Percentiles rank a stretch among this genome's conserved stretches.
These are phyloP conservation scores for Tragelaphus buxtoni DNA, from an alignment of 2,113 vertebrate species.

Conservation along the genomic window DNA sequence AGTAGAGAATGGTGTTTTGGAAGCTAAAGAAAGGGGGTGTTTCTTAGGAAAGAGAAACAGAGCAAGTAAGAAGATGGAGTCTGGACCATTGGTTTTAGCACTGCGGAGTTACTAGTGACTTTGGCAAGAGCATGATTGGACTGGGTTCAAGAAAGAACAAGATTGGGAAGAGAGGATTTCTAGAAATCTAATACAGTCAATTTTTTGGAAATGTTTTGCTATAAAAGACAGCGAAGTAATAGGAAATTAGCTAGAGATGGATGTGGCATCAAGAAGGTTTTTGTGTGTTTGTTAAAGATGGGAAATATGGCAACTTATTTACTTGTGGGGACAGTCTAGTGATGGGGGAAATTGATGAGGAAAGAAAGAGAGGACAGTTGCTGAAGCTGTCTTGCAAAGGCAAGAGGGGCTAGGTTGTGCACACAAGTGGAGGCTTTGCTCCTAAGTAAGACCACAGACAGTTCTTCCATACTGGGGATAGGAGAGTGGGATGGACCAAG, in stretches of 20 bases:
- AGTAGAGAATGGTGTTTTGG: background rate
- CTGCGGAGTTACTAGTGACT: background rate
- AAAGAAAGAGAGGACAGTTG: background rate
- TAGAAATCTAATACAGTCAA: background rate
- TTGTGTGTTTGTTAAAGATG: background rate
- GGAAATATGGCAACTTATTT: background rate
- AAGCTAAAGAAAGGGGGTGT: background rate
- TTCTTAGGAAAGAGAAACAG: background rate
- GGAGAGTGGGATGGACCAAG: accelerated
- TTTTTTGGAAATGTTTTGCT: background rate
- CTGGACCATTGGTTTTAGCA: background rate
- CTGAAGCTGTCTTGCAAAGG: background rate
- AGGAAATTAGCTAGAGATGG: background rate
- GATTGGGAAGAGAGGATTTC: background rate
- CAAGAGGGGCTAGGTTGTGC: background rate
- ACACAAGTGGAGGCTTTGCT: background rate
- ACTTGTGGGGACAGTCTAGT: background rate
- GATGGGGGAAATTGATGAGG: background rate
- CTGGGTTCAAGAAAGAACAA: background rate
- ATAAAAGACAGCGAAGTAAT: background rate
- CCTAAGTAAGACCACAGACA: background rate
- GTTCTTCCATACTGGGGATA: background rate
- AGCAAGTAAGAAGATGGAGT: background rate
- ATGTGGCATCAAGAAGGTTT: background rate
- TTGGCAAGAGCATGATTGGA: background rate